These are phyloP conservation scores for Strigops habroptila DNA, from an alignment of 2,113 vertebrate species.

Conservation along the genomic window DNA sequence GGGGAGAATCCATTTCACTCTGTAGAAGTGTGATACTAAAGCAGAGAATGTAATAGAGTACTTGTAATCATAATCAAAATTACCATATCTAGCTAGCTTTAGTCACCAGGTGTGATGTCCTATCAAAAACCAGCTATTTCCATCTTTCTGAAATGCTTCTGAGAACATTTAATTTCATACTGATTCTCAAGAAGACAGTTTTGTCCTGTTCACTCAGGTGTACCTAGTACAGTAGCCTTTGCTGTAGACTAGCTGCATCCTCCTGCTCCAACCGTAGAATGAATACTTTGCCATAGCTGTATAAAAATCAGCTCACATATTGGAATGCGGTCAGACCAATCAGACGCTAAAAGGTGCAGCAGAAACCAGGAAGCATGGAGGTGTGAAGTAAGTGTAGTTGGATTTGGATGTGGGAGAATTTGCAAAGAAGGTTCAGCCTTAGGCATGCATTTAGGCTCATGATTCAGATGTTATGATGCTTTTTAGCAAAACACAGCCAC, in stretches of 20 bases:
- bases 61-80: not conserved
- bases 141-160: too few relatives aligned
- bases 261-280: not conserved
- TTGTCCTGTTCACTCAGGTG: not conserved
- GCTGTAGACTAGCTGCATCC: not conserved
- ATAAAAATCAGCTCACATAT: rapidly evolving
- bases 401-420: not conserved
- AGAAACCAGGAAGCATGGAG: not conserved
- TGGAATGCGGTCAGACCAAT: not conserved
- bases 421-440: not conserved
- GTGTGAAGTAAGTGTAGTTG: not conserved
- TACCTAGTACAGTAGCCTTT: not conserved
- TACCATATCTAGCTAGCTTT: not conserved
- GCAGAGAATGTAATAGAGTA: not conserved
- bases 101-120: not conserved
- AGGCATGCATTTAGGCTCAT: not conserved
- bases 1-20: not conserved
- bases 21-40: not conserved
- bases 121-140: not conserved
- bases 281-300: not conserved
- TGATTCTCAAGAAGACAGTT: not conserved
- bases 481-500: not conserved
- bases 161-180: not conserved
- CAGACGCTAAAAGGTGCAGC: not conserved
- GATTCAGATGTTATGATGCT: not conserved